Base-by-base conservation (phyloP, 1,140 invertebrate genomes). In the Heterodera schachtii region DNA sequence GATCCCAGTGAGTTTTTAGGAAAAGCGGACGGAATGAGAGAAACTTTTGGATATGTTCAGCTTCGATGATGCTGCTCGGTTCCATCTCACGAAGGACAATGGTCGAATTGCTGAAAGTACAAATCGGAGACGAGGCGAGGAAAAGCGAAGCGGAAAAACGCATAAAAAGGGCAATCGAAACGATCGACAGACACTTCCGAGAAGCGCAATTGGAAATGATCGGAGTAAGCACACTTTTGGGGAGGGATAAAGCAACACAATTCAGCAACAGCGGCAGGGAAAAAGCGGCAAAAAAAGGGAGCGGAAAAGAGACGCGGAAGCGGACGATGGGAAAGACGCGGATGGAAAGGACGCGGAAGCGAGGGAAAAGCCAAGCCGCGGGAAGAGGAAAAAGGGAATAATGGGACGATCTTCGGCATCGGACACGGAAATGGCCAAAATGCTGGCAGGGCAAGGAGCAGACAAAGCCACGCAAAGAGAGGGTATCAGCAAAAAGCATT, bases 151-250 rank as follows among this genome's bases (percentile, higher is more conserved):
- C 88, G 19, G 87, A 87, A 73, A 81, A 76, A 52, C 76, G 88
- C 41, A 87, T 90, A 57, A 81, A 81, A 64, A 41, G 81, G 19
- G 88, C 88, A 44, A 89, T 89, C 67, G 83, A 89, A 74, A 88
- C 86, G 11, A 90, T 90, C 47, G 88, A 89, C 82, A 79, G 83
- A 69, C 88, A 89, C 67, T 90, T 89, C 73, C 82, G 85, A 46
- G 84, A 87, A 16, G 44, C 70, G 8, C 77, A 80, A 70, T 66
- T 78, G 77, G 77, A 78, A 41, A 70, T 69, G 46, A 8, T 70
- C 5, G 60, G 31, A 47, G 21, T 57, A 43, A 43, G 9, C 11
- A 19, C 9, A 19, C 67, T 9, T 31, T 70, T 52, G 52, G 31
- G 31, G 31, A 31, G 31, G 31, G 31, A 0, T 75, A 57, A 75